Evolutionary conservation across 2,797 vertebrate genomes (phyloP), one percentile per base, ranked within the genome.

Genomic region (Gallinago stenura): DNA sequence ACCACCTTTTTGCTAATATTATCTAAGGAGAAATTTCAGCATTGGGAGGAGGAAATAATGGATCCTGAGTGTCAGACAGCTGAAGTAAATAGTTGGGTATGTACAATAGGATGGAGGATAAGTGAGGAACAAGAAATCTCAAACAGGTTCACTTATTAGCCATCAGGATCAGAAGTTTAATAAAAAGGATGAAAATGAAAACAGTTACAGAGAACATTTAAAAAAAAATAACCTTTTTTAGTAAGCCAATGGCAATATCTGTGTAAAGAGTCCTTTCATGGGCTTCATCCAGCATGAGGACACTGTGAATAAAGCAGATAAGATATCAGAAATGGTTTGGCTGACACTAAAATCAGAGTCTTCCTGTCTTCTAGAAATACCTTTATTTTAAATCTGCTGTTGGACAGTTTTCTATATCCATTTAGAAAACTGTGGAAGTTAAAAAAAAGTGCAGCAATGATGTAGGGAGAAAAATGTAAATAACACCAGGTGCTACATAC

Each of bases 241-340:
- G 98, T 31, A 99, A 98, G 60, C 99, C 99, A 72, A 99, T 99
- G 83, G 99, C 99, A 93, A 99, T 99, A 97, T 99, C 99, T 28
- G 99, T 99, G 93, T 99, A 99, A 60, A 99, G 97, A 35, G 99
- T 99, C 92, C 99, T 98, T 96, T 99, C 99, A 1, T 99, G 99
- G 61, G 99, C 99, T 98, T 99, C 99, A 76, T 99, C 99, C 76
- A 99, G 97, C 98, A 99, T 99, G 93, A 99, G 98, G 54, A 99
- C 99, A 97, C 99, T 99, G 96, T 53, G 48, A 83, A 97, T 25
- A 82, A 93, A 96, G 71, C 64, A 94, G 37, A 26, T 9, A 57
- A 54, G 9, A 28, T 64, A 82, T 51, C 33, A 50, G 88, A 70
- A 96, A 54, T 37, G 37, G 39, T 9, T 60, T 88, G 50, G 87